phyloP scores from a whole-genome alignment of 2,797 vertebrate species.

The Caiman crocodilus region DNA sequence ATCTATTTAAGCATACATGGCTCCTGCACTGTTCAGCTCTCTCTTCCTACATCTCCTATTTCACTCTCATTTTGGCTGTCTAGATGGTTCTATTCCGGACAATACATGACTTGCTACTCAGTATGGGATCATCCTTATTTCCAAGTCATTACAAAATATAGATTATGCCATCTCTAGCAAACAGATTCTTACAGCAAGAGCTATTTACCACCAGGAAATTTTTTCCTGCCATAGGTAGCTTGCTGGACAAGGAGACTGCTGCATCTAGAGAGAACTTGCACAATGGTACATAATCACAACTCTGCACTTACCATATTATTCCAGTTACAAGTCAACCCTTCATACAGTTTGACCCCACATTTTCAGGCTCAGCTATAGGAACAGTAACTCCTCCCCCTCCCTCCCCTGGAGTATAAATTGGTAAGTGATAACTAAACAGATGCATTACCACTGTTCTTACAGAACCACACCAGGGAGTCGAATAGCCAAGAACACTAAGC shows the following conservation, averaged over 20 bases:
- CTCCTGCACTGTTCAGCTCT: not conserved
- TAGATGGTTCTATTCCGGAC: not conserved
- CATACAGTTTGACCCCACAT: no score
- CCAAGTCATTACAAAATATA: not conserved
- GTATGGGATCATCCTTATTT: not conserved
- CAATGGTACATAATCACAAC: not conserved
- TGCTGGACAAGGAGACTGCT: not conserved
- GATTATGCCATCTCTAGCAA: not conserved
- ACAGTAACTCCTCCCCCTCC: no score
- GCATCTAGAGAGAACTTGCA: not conserved
- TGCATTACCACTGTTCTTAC: no score
- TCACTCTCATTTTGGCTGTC: not conserved
- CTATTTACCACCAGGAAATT: rapidly evolving
- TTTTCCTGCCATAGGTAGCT: not conserved
- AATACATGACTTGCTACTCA: not conserved
- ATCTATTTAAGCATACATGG: not conserved
- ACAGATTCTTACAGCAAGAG: not conserved
- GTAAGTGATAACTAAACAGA: no score
- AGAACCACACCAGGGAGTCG: no score
- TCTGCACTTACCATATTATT: no score
- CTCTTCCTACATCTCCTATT: not conserved
- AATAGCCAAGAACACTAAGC: no score
- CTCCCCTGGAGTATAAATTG: no score
- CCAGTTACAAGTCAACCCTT: no score
- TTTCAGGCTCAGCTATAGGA: no score